phyloP scores from a whole-genome alignment of 2,888 invertebrate genomes.

The Corythucha ciliata region DNA sequence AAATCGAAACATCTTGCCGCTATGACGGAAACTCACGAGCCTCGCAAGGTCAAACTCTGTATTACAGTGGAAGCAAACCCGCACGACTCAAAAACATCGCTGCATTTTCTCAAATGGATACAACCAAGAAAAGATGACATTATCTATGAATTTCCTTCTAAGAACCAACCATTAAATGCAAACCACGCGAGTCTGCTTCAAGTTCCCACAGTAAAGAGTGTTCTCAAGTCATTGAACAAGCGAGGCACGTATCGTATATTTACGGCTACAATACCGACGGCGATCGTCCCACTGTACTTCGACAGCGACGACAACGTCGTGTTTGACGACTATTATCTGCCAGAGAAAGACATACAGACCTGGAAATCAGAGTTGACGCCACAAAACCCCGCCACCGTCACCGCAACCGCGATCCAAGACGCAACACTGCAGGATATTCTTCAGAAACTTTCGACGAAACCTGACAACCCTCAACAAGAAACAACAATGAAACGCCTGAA shows the following conservation, averaged over 20 bases:
- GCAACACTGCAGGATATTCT: conserved; percentile 2
- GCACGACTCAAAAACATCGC: no score
- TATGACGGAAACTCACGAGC: no score
- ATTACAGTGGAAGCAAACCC: no score
- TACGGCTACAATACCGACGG: conserved; percentile 10
- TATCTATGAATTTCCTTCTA: no score
- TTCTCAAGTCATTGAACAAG: not conserved
- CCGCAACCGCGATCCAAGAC: not conserved
- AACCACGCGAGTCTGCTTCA: conserved; percentile 4
- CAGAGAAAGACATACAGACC: conserved; percentile 1
- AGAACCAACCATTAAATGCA: no score
- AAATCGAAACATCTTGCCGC: no score
- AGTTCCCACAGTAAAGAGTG: conserved; percentile 1
- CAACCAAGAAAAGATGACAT: no score
- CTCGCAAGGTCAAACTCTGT: no score
- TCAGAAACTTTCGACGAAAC: not conserved
- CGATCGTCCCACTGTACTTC: conserved; percentile 12
- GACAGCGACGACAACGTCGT: conserved; percentile 13
- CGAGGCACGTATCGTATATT: conserved; percentile 13
- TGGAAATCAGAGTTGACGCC: conserved; percentile 1
- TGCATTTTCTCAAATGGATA: no score
- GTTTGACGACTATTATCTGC: conserved; percentile 13
- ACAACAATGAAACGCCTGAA: conserved; percentile 3
- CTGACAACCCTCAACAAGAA: not conserved
- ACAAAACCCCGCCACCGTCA: not conserved